Conservation (phyloP, 1,140 invertebrate species). For the Oedothorax gibbosus region DNA sequence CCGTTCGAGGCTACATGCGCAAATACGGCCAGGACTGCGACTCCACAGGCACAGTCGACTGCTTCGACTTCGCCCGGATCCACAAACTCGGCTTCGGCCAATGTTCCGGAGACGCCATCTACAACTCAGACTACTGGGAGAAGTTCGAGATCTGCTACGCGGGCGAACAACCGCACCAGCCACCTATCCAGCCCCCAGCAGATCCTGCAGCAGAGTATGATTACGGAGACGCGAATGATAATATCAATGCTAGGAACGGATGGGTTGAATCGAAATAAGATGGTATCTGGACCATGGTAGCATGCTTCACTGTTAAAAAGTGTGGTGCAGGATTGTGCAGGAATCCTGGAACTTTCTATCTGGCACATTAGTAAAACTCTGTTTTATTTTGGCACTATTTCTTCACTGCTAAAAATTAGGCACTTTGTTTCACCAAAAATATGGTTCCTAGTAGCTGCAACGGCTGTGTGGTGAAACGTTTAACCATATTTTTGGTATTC, state of each 20-base stretch:
- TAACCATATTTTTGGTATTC: too few relatives aligned
- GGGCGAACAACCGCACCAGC: neutral
- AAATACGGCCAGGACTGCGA: conserved; percentile 87
- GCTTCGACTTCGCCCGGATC: conserved; percentile 84
- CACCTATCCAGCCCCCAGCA: neutral
- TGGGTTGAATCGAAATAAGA: neutral
- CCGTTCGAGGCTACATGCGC: conserved; percentile 83
- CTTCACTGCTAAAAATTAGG: too few relatives aligned
- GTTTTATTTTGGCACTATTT: too few relatives aligned
- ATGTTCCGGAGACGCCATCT: conserved; percentile 9
- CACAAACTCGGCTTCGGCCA: conserved; percentile 70
- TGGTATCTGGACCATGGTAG: too few relatives aligned
- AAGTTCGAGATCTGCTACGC: conserved; percentile 50
- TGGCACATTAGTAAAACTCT: too few relatives aligned
- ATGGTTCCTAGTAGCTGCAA: too few relatives aligned
- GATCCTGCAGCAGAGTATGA: neutral
- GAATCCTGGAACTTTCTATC: too few relatives aligned
- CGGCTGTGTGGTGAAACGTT: too few relatives aligned
- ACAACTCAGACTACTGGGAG: conserved; percentile 43
- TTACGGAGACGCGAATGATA: neutral
- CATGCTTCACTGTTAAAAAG: too few relatives aligned
- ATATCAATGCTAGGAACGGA: neutral
- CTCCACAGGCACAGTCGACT: conserved; percentile 79
- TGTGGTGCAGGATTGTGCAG: too few relatives aligned
- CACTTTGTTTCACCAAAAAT: too few relatives aligned